These are phyloP conservation scores for Helicoverpa armigera DNA, from an alignment of 1,140 invertebrate species.

Conservation along the genomic window DNA sequence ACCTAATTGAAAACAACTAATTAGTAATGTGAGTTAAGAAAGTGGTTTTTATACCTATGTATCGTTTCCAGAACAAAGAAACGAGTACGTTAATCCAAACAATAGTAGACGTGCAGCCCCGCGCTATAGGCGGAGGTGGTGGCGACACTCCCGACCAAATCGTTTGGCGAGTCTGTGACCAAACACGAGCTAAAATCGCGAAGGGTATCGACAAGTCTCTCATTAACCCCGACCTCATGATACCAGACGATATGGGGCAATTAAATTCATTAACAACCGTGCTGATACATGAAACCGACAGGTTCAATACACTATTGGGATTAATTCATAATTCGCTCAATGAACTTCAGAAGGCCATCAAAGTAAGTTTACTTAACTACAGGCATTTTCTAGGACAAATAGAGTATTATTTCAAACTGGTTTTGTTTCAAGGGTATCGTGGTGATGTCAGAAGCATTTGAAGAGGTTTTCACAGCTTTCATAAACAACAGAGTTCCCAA, in stretches of 20 bases:
- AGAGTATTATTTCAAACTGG: too few species aligned
- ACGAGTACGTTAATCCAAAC: conserved; percentile 89
- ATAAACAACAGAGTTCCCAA: conserved; percentile 93
- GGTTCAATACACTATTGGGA: conserved; percentile 92
- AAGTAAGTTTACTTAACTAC: conserved; percentile 68
- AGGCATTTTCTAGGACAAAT: not conserved
- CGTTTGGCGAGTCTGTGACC: conserved; percentile 90
- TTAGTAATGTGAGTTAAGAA: not conserved
- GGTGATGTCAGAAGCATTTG: conserved; percentile 95
- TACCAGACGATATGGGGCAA: conserved; percentile 84
- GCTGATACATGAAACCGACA: conserved; percentile 94
- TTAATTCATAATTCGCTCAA: conserved; percentile 91
- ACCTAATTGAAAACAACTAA: not conserved
- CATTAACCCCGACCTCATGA: conserved; percentile 76
- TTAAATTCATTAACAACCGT: conserved; percentile 94
- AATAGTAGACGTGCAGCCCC: conserved; percentile 92
- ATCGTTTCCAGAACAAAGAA: conserved; percentile 89
- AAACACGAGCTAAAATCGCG: conserved; percentile 77
- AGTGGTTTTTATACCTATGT: not conserved
- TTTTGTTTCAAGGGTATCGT: conserved; percentile 89
- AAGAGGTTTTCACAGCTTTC: conserved; percentile 92
- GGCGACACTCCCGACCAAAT: conserved; percentile 92
- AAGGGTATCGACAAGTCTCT: conserved; percentile 63
- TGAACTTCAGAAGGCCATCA: conserved; percentile 94
- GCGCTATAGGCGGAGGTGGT: conserved; percentile 85